phyloP scores from a whole-genome alignment of 2,113 vertebrate species.

The Apteryx owenii region DNA sequence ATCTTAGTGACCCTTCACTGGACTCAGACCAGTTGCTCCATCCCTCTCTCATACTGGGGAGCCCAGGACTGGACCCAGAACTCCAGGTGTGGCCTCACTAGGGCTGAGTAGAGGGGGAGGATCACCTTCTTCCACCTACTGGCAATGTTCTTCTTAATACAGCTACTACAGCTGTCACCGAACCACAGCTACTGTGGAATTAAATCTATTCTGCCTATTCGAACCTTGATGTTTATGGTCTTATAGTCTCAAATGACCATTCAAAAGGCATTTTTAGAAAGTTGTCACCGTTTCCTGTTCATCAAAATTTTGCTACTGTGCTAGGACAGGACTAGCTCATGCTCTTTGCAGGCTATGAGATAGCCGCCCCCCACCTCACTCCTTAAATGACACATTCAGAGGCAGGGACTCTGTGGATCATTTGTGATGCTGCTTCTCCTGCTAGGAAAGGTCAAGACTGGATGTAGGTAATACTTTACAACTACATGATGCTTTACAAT shows the following conservation, averaged over 20 bases:
- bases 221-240: background rate
- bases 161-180: too few relatives aligned
- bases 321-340: background rate
- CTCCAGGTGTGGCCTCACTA: too few relatives aligned
- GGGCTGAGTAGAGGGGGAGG: too few relatives aligned
- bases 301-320: background rate
- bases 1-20: too few relatives aligned
- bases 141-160: too few relatives aligned
- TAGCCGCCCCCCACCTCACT: background rate
- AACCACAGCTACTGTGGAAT: background rate
- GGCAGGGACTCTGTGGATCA: background rate
- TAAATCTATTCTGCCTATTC: background rate
- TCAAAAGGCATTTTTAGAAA: background rate
- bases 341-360: background rate
- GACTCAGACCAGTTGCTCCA: too few relatives aligned
- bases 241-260: background rate
- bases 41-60: too few relatives aligned
- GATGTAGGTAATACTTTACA: background rate
- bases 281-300: background rate
- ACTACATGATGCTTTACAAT: background rate
- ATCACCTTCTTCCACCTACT: too few relatives aligned
- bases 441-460: background rate
- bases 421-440: background rate
- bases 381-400: background rate
- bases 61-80: too few relatives aligned